Conservation (phyloP, 2,113 vertebrate species). For the Mohoua ochrocephala region DNA sequence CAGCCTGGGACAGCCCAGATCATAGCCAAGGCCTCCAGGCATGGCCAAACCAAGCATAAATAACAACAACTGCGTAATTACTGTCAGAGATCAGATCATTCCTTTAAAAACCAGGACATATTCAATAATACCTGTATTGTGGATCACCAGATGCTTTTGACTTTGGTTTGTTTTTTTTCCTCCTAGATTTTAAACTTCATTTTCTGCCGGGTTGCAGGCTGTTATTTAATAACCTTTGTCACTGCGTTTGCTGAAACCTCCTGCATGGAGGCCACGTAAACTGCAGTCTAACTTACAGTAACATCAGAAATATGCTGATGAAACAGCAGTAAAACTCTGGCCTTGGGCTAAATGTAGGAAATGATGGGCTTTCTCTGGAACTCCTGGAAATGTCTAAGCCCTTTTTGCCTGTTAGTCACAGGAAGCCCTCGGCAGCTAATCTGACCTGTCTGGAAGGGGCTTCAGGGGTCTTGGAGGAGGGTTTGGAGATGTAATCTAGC, state of each 20-base stretch:
- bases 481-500: not conserved
- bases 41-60: not conserved
- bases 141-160: not conserved
- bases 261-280: not conserved
- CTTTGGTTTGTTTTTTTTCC: accelerated
- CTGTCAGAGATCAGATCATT: not conserved
- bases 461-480: not conserved
- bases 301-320: not conserved
- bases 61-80: not conserved
- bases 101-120: not conserved
- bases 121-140: accelerated
- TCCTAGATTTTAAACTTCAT: not conserved
- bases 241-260: not conserved
- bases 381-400: not conserved
- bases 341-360: not conserved
- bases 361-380: not conserved
- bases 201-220: not conserved
- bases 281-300: not conserved
- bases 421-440: not conserved
- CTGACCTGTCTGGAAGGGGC: not conserved
- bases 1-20: not conserved
- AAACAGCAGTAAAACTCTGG: not conserved
- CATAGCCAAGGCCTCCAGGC: not conserved
- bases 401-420: not conserved
- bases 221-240: not conserved